Evolutionary conservation across 2,797 vertebrate species (phyloP), one percentile per base, ranked within the genome.

Genomic region (Mormyrus hasselquistii): DNA sequence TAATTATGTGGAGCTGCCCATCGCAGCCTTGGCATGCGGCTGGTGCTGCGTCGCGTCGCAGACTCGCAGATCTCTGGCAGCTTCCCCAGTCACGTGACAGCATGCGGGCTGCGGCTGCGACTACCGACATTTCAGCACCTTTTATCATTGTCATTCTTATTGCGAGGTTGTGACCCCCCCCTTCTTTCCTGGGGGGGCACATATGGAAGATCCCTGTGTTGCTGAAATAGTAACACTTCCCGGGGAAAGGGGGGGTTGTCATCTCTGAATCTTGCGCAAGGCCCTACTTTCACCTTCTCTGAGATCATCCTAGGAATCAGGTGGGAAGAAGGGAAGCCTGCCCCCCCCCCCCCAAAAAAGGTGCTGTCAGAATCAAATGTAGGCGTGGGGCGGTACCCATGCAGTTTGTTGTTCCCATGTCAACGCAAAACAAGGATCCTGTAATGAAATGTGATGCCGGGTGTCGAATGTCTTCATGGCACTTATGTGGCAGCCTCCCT

Each of bases 401-500:
- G 91, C 91, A 93, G 91, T 93, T 85, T 92, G 93, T 93, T 93
- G 91, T 92, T 79, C 92, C 90, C 89, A 2, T 93, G 90, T 91
- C 90, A 93, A 90, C 90, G 93, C 93, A 29, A 95, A 93, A 93
- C 92, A 90, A 88, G 93, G 93, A 95, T 95, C 94, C 95, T 94
- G 95, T 95, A 96, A 96, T 94, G 94, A 95, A 96, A 96, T 95
- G 94, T 94, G 95, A 95, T 73, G 12, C 94, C 93, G 94, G 95
- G 95, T 94, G 92, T 94, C 38, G 44, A 25, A 87, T 87, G 57
- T 96, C 94, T 83, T 94, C 94, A 93, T 93, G 92, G 93, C 94
- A 95, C 94, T 91, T 9, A 22, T 19, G 41, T 86, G 95, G 95
- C 94, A 95, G 95, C 92, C 93, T 95, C 92, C 19, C 92, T 90